Evolutionary conservation across 2,888 invertebrate genomes (phyloP), one percentile per base, ranked within the genome.

Genomic region (Altica lythri): DNA sequence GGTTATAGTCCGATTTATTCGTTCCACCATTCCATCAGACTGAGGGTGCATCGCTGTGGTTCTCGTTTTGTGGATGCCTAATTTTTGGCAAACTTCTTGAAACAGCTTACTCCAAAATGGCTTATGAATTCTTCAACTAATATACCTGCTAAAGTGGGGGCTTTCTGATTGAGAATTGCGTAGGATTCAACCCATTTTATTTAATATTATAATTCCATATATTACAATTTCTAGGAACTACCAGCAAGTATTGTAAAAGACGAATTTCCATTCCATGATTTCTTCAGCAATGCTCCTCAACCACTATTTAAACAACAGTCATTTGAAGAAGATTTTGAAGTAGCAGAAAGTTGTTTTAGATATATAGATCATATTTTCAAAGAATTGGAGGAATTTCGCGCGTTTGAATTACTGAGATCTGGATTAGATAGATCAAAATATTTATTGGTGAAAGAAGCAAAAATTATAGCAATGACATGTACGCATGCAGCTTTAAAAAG

Each of bases 381-480:
- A 25, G 96, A 99, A 74, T 78, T 99, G 6, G 98, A 99, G 73
- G 98, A 99, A 75, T 99, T 99, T 74, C 82, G 98, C 43, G 97
- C 99, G 0, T 99, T 99, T 77, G 99, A 99, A 76, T 79, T 99
- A 61, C 79, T 99, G 4, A 83, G 99, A 6, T 95, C 94, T 42
- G 99, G 99, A 0, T 79, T 95, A 40, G 99, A 99, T 75, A 82
- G 99, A 40, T 95, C 97, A 0, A 93, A 96, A 70, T 99, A 99
- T 77, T 80, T 99, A 51, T 80, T 99, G 46, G 97, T 99, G 0
- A 95, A 96, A 72, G 99, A 99, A 75, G 98, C 99, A 0, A 99
- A 98, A 79, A 96, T 99, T 49, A 99, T 99, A 65, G 99, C 99
- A 1, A 99, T 99, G 99, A 99, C 99, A 0, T 99, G 99, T 79